Conservation (phyloP, 2,797 vertebrate species). For the Melanotaenia maccullochi region DNA sequence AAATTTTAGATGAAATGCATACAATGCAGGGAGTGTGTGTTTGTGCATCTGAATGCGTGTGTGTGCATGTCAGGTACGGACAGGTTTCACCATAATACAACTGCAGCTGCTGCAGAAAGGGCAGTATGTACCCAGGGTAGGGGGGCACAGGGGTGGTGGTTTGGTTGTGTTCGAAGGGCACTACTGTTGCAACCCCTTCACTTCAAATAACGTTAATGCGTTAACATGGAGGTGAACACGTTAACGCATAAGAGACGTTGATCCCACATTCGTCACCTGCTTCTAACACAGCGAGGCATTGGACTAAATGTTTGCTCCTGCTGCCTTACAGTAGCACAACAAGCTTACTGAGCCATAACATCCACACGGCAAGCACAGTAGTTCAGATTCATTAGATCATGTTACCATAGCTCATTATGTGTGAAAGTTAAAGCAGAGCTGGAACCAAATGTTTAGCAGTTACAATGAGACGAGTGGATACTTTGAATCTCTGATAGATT, state of each 20-base stretch:
- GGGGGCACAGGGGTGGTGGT: conserved; percentile 61
- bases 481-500: background rate
- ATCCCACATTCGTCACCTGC: background rate
- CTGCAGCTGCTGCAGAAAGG: conserved; percentile 81
- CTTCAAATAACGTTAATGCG: conserved; percentile 29
- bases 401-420: background rate
- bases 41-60: background rate
- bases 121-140: conserved; percentile 73
- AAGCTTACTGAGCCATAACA: background rate
- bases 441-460: background rate
- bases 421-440: background rate
- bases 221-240: conserved; percentile 39
- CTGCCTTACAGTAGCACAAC: background rate
- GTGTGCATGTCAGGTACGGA: conserved; percentile 71
- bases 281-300: background rate
- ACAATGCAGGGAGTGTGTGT: background rate
- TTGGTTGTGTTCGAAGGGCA: conserved; percentile 44
- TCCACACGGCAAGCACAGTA: background rate
- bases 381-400: background rate
- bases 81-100: conserved; percentile 72
- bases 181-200: conserved; percentile 65
- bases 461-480: background rate
- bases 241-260: background rate
- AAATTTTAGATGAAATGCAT: conserved; percentile 29
- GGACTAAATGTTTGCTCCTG: background rate